phyloP scores from a whole-genome alignment of 2,113 vertebrate genomes.

The Scomber colias region DNA sequence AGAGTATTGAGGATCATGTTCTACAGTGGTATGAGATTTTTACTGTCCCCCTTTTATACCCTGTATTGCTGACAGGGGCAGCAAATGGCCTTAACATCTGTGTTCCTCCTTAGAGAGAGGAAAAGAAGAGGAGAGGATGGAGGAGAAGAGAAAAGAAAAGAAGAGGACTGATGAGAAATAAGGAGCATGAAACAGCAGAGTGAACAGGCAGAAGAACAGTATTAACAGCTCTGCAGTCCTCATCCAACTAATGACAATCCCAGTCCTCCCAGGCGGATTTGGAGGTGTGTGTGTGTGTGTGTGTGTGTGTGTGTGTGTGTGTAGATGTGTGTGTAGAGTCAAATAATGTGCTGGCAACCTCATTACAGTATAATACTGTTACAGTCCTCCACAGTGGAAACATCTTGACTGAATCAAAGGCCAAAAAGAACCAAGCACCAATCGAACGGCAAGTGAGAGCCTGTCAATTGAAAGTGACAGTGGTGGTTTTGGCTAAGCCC shows the following conservation, averaged over 20 bases:
- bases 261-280: constrained; percentile 23
- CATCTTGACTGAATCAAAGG: constrained; percentile 72
- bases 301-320: background rate
- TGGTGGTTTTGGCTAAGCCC: constrained; percentile 64
- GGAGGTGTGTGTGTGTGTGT: constrained; percentile 56
- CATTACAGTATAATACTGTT: constrained; percentile 37
- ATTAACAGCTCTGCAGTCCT: background rate
- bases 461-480: constrained; percentile 68
- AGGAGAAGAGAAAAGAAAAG: constrained; percentile 19
- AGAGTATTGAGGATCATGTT: constrained; percentile 62
- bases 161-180: constrained; percentile 5
- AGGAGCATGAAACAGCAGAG: constrained; percentile 38
- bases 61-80: constrained; percentile 1
- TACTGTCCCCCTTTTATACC: constrained; percentile 38
- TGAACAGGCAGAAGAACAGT: background rate
- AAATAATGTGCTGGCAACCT: constrained; percentile 45
- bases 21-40: constrained; percentile 60
- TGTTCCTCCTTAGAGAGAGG: constrained; percentile 24
- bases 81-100: constrained; percentile 72
- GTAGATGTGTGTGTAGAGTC: background rate
- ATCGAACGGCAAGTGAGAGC: constrained; percentile 54
- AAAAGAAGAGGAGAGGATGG: background rate
- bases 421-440: constrained; percentile 35
- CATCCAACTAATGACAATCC: constrained; percentile 42
- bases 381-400: constrained; percentile 50